A percentile compares a stretch with the other conserved stretches of the same genome.
phyloP scores from a whole-genome alignment of 2,888 invertebrate genomes.

The Drosophila greeni region DNA sequence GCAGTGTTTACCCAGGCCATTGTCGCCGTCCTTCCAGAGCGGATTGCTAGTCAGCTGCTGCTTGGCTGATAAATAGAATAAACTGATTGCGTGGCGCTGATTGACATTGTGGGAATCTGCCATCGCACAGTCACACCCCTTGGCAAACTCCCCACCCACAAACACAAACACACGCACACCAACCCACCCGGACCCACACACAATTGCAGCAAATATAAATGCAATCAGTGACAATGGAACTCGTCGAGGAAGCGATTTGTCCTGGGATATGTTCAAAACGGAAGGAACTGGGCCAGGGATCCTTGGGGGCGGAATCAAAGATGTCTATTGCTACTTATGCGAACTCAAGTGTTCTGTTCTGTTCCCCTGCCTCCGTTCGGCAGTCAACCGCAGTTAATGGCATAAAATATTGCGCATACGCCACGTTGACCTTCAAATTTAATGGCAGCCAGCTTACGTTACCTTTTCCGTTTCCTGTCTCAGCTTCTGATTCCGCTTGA shows the following conservation, averaged over 20 bases:
- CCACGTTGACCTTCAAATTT: conserved; percentile 41
- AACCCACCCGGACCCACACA: conserved; percentile 22
- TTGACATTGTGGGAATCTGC: conserved; percentile 54
- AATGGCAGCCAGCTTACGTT: conserved; percentile 20
- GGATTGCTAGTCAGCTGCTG: conserved; percentile 64
- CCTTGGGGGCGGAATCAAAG: conserved; percentile 15
- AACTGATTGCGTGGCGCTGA: conserved; percentile 62
- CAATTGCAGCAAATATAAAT: conserved; percentile 53
- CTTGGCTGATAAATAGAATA: conserved; percentile 66
- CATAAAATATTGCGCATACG: conserved; percentile 61
- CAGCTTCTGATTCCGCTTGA: conserved; percentile 2
- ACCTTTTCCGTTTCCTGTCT: conserved; percentile 26
- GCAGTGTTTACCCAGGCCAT: conserved; percentile 31
- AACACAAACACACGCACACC: conserved; percentile 4
- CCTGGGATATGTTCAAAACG: conserved; percentile 38
- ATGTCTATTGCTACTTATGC: conserved; percentile 33
- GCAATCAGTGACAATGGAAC: conserved; percentile 57
- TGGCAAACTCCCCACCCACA: not conserved
- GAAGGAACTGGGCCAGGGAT: conserved; percentile 13
- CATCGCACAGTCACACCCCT: conserved; percentile 17
- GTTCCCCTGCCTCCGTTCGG: not conserved
- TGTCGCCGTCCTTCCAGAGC: conserved; percentile 39
- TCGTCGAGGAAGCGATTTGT: conserved; percentile 40
- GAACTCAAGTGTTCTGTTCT: conserved; percentile 19
- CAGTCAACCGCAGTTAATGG: conserved; percentile 42